Percentiles rank a stretch among this genome's conserved stretches.
These are phyloP conservation scores for Rhinolophus ferrumequinum DNA, from an alignment of 2,113 vertebrate species.

Conservation along the genomic window DNA sequence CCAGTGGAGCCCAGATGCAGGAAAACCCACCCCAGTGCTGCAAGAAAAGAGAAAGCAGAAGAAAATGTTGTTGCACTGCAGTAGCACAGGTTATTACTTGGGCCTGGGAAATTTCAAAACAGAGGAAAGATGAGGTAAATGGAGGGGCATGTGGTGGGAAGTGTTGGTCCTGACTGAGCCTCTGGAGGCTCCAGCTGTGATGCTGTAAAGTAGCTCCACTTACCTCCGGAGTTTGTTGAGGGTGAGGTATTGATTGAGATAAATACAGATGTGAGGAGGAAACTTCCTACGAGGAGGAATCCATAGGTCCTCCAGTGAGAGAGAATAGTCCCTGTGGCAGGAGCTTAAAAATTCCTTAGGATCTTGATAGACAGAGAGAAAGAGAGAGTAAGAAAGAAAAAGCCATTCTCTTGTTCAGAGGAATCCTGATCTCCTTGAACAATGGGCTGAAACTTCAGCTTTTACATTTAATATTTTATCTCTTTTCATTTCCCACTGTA, in stretches of 20 bases:
- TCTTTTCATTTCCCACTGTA: background rate
- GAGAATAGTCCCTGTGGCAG: background rate
- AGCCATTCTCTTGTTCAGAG: background rate
- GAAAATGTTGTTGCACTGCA: background rate
- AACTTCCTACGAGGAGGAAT: background rate
- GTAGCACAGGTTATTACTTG: background rate
- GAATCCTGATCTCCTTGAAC: background rate
- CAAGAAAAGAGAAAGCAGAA: background rate
- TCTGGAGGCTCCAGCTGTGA: background rate
- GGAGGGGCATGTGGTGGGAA: background rate
- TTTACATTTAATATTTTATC: constrained; percentile 7
- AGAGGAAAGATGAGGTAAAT: background rate
- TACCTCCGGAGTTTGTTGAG: background rate
- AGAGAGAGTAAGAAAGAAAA: background rate
- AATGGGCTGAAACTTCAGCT: background rate
- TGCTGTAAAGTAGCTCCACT: background rate
- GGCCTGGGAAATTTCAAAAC: background rate
- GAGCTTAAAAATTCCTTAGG: background rate
- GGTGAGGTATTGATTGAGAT: background rate
- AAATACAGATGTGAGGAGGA: background rate
- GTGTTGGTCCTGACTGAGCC: background rate
- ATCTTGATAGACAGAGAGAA: background rate
- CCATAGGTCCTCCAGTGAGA: background rate
- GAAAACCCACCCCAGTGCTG: rapidly evolving
- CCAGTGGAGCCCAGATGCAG: background rate